Base-by-base conservation (phyloP, 2,888 invertebrate species). In the Mechanitis messenoides region DNA sequence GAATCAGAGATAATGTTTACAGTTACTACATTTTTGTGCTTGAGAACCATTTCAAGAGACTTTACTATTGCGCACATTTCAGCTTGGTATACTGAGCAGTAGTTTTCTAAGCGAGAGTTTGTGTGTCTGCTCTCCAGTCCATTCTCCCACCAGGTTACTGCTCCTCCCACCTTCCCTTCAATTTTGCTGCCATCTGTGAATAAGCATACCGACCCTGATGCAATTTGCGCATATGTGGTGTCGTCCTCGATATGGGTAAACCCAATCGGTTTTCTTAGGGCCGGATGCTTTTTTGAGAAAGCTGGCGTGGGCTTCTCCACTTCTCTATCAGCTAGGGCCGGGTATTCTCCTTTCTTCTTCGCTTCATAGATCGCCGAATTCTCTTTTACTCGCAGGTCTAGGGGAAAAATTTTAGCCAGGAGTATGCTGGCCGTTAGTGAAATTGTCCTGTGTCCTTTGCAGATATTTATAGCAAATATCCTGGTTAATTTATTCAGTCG, bases 21-120 rank as follows among this genome's bases (percentile, higher is more conserved):
- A 35, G 6, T 3, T 3, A 35, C 4, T 35, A 5, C 6, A 35
- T 3, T 35, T 35, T 38, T 38, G 20, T 20, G 20, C 20, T 20
- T 20, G 20, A 20, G 20, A 20, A 20, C 20, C 20, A 20, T 20
- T 20, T 38, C 38, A 4, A 38, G 38, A 7, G 38, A 4, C 7
- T 38, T 38, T 6, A 38, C 38, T 6, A 65, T 20, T 0, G 61
- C 64, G 4, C 58, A n/a, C n/a, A 64, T 35, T n/a, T 64, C 62
- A 2, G 61, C 61, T 11, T 62, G 64, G 42, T 46, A 64, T 4
- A 64, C 64, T 4, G 57, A 42, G 55, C 60, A 64, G 50, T 53
- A 56, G 3, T 28, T 9, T 1, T 20, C 54, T 1, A 61, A 38
- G 11, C 33, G 20, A 20, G 20, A 20, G 20, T 20, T 20, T 20